A percentile compares a stretch with the other conserved stretches of the same genome.
phyloP scores from a whole-genome alignment of 2,888 invertebrate genomes.

The Ethmia dodecea region DNA sequence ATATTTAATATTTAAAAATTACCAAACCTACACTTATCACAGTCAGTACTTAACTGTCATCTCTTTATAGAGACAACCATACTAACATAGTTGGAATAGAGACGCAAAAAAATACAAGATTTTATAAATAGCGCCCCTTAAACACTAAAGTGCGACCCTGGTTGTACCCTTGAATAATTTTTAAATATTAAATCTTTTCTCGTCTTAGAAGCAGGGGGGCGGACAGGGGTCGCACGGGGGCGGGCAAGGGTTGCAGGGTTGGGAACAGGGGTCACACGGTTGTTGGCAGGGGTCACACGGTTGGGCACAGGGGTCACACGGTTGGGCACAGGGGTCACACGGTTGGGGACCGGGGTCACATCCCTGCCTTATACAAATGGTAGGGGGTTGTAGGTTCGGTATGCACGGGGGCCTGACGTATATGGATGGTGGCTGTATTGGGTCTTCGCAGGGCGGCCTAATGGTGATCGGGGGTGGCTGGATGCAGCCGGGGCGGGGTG shows the following conservation, averaged over 20 bases:
- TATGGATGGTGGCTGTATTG: conserved; percentile 34
- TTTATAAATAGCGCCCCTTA: no score
- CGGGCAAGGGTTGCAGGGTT: conserved; percentile 1
- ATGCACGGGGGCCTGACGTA: conserved; percentile 16
- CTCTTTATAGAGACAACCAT: no score
- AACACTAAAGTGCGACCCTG: no score
- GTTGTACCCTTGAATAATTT: no score
- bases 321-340: neutral
- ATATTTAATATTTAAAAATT: no score
- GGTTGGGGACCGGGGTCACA: neutral
- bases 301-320: neutral
- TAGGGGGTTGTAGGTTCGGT: neutral
- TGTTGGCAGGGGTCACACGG: conserved; percentile 1
- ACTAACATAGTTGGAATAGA: no score
- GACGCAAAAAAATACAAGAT: no score
- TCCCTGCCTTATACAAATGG: neutral
- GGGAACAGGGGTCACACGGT: neutral
- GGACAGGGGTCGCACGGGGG: conserved; percentile 4
- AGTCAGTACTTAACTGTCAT: no score
- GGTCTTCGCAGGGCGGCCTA: neutral
- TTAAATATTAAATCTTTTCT: no score
- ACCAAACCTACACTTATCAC: no score
- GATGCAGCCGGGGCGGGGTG: conserved; percentile 24
- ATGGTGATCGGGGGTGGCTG: conserved; percentile 24
- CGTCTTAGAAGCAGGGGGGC: neutral